Conservation (phyloP, 2,888 invertebrate genomes). For the Cephus runcator region DNA sequence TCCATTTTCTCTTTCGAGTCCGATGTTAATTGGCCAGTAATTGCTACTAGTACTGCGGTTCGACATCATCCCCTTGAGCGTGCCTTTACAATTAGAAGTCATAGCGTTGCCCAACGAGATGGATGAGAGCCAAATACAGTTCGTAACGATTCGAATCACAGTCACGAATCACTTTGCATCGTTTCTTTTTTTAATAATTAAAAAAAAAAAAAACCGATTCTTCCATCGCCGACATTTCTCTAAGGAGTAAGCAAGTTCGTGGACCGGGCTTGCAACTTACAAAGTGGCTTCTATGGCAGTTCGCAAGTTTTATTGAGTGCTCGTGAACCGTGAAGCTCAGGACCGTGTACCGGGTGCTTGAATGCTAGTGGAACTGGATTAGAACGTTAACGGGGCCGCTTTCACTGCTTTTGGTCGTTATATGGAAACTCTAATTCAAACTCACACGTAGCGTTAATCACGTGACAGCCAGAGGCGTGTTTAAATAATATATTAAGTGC, state of each 20-base stretch:
- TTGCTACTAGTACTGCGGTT: background rate
- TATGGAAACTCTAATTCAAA: background rate
- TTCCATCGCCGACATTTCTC: background rate
- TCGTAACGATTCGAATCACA: background rate
- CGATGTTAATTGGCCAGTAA: background rate
- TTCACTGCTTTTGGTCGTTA: constrained; percentile 23
- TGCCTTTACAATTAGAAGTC: background rate
- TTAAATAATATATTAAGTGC: background rate
- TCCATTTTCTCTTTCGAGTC: background rate
- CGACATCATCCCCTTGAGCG: background rate
- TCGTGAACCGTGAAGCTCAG: constrained; percentile 27
- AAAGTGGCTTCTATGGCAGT: constrained; percentile 41
- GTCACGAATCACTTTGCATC: background rate
- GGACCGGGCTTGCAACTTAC: constrained; percentile 27
- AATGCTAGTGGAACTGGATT: constrained; percentile 40
- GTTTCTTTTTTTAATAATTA: background rate
- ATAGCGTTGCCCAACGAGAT: background rate
- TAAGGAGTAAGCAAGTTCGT: constrained; percentile 9
- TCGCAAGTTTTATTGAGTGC: constrained; percentile 31
- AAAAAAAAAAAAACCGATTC: background rate
- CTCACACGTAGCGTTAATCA: background rate
- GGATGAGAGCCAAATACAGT: constrained; percentile 6
- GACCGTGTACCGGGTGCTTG: constrained; percentile 34
- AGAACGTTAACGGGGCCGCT: constrained; percentile 37
- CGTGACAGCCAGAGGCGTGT: background rate